Percentiles rank a stretch among this genome's conserved stretches.
Conservation (phyloP, 2,888 invertebrate genomes). For the Apamea monoglypha region DNA sequence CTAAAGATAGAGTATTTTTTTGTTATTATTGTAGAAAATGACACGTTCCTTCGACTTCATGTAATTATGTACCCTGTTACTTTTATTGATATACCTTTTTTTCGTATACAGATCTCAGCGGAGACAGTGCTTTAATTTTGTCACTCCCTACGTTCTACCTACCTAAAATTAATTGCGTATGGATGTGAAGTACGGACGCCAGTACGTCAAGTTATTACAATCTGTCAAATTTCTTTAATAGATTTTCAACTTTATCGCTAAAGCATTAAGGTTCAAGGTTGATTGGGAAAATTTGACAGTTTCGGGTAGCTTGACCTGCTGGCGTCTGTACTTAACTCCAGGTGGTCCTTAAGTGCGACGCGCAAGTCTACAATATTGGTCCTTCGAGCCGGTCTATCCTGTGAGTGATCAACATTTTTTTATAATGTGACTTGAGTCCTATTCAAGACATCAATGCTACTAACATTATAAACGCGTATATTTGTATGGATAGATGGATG, state of each 20-base stretch:
- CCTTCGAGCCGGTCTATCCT: not conserved
- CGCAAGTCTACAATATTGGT: not conserved
- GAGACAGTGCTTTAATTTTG: not conserved
- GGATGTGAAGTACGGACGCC: no score
- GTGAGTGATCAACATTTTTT: not conserved
- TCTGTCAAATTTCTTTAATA: no score
- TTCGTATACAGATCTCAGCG: not conserved
- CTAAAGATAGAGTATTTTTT: no score
- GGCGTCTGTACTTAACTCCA: not conserved
- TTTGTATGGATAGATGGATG: no score
- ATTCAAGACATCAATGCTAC: not conserved
- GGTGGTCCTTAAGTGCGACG: not conserved
- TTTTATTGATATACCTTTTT: not conserved
- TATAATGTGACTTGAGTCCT: not conserved
- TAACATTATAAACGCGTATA: no score
- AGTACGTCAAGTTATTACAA: no score
- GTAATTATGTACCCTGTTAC: not conserved
- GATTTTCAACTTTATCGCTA: no score
- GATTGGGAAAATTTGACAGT: no score
- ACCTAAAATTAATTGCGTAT: not conserved
- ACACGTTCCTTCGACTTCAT: not conserved
- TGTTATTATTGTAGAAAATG: not conserved
- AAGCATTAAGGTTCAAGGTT: no score
- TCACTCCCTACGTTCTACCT: not conserved
- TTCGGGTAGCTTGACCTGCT: no score